Evolutionary conservation across 2,113 vertebrate species (phyloP), one percentile per base, ranked within the genome.

Genomic region (Plotosus lineatus): DNA sequence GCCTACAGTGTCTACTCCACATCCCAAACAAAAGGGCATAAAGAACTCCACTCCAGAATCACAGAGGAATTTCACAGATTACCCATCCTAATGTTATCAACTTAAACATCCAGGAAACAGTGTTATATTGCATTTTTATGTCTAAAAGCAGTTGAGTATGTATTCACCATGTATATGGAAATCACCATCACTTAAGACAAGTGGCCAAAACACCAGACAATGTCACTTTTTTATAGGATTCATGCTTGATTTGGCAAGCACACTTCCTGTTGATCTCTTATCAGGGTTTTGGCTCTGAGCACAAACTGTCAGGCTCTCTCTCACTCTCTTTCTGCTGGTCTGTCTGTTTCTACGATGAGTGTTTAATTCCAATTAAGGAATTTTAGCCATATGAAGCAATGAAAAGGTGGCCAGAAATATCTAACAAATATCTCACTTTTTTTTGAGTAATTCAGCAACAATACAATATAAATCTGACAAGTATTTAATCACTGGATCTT

Each of bases 241-340:
- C 33, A 73, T 4, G 36, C 72, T 53, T 46, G 71, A 40, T 42
- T 46, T 81, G 80, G 80, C 73, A 68, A 55, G 60, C 60, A 6
- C 31, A 58, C 80, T 82, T 69, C 63, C 73, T 82, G 50, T 82
- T 69, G 61, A 69, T 82, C 50, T 76, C 60, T 69, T 23, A 46
- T 31, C 38, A 38, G 40, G 7, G 51, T 33, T 75, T 36, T 65
- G 72, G 17, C 46, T 56, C 17, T 66, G 19, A 23, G 38, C 9
- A 75, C 10, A 4, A 7, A 55, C 26, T 46, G 6, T 23, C 31
- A 33, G 8, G 51, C 26, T 33, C 2, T 65, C 19, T 48, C 28
- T 63, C 72, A n/a, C 33, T 55, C 73, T 75, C 9, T n/a, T 19
- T 38, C 31, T 53, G 46, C 14, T 11, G 38, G 7, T 21, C 48